Evolutionary conservation across 2,888 invertebrate species (phyloP), one percentile per base, ranked within the genome.

Genomic region (Sisyra nigra): DNA sequence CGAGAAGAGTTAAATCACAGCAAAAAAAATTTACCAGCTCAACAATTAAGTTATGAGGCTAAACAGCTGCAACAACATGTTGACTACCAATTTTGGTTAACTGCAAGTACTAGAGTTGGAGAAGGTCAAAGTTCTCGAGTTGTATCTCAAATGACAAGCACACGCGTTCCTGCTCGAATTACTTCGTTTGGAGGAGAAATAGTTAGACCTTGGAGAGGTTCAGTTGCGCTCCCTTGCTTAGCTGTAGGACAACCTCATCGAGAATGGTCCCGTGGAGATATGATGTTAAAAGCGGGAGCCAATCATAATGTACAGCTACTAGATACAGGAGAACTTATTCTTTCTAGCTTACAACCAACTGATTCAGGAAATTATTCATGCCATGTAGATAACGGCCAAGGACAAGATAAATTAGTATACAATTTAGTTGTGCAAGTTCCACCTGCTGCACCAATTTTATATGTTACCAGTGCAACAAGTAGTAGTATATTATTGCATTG

Each of bases 71-170:
- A 77, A 54, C 71, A 74, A 7, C 75, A 76, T 48, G 74, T 77
- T 42, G 80, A 80, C 53, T 83, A 84, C 55, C 80, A 81, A 54
- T 83, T 82, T 57, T 80, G 81, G 76, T 78, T 85, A 15, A 80
- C 81, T 1, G 83, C 82, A 2, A 79, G 76, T 3, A 85, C 84
- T 0, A 67, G 77, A 29, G 76, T 82, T 33, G 85, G 85, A 0
- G 83, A 84, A 57, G 84, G 85, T 0, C 78, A 76, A 54, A 79
- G 76, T 56, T 79, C 80, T 1, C 66, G 71, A 44, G 76, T 79
- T 2, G 74, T 75, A 5, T 72, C 76, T 1, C 77, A 78, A 59
- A 69, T 78, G 19, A 74, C 77, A 7, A 72, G 73, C 4, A 71
- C 68, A 49, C 68, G 76, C 51, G 74, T 76, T 38, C 75, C 79